These are phyloP conservation scores for Heliconius ethilla DNA, from an alignment of 2,888 invertebrate species.

Conservation along the genomic window DNA sequence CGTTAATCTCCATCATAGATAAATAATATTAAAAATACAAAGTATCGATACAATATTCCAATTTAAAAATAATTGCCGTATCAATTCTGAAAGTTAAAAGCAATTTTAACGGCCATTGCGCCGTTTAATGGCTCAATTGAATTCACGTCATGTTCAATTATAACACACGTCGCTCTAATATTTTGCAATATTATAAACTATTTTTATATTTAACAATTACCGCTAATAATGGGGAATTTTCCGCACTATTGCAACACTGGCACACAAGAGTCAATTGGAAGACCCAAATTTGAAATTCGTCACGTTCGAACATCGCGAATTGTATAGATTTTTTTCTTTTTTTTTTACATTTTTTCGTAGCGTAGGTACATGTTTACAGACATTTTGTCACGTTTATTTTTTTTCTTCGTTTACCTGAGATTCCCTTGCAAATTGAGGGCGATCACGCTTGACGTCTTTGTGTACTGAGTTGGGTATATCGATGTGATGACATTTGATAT, in stretches of 20 bases:
- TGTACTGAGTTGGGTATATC: slow-evolving; percentile 62
- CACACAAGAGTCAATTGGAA: slow-evolving; percentile 70
- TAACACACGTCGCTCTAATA: slow-evolving; percentile 55
- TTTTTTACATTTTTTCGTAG: slow-evolving; percentile 52
- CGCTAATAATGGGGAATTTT: slow-evolving; percentile 62
- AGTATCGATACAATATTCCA: slow-evolving; percentile 21
- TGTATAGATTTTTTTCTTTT: slow-evolving; percentile 55
- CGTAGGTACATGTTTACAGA: slow-evolving; percentile 80
- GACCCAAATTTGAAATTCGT: slow-evolving; percentile 73
- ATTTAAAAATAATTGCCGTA: slow-evolving; percentile 42
- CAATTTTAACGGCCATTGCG: slow-evolving; percentile 61
- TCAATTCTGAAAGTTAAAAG: slow-evolving; percentile 38
- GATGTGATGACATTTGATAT: slow-evolving; percentile 69
- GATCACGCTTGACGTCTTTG: slow-evolving; percentile 61
- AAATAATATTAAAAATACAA: slow-evolving; percentile 21
- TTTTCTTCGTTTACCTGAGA: slow-evolving; percentile 68
- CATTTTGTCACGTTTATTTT: slow-evolving; percentile 80
- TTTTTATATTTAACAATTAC: slow-evolving; percentile 64
- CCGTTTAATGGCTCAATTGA: slow-evolving; percentile 56
- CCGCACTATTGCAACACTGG: slow-evolving; percentile 68
- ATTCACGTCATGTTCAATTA: slow-evolving; percentile 62
- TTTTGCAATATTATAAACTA: slow-evolving; percentile 61
- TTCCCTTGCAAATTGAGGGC: slow-evolving; percentile 70
- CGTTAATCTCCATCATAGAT: slow-evolving; percentile 22
- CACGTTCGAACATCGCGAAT: slow-evolving; percentile 57